Base-by-base conservation (phyloP, 2,888 invertebrate species). In the Polyommatus icarus region DNA sequence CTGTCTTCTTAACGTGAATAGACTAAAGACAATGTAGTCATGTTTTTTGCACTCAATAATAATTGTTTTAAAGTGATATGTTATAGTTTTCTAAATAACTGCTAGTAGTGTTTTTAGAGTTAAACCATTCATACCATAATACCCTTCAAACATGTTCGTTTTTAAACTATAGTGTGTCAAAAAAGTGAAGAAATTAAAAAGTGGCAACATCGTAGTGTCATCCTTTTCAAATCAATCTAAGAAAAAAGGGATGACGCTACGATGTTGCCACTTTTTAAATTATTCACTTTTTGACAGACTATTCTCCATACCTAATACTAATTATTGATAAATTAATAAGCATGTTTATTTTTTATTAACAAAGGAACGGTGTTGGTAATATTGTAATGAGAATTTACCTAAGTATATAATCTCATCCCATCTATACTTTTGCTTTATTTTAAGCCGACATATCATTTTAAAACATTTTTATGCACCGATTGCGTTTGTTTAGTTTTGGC, bases 31-130 rank as follows among this genome's bases (percentile, higher is more conserved):
- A n/a, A 7, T 20, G 61, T 61, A 61, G 61, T 24, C 61, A 61
- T 20, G 61, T 61, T 20, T n/a, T 61, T 24, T 61, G 24, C 61
- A 24, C 61, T 3, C 20, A 61, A 61, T 61, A 20, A 20, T 61
- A 20, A 20, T 24, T 61, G 61, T 61, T 61, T 61, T 61, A 61
- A 61, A 61, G 24, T 61, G 20, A 61, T 61, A 61, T 61, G 61
- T 24, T 24, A 24, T 61, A 0, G 57, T 15, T 50, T 50, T 15
- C 4, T 50, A n/a, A 50, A 15, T 10, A 12, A 12, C 20, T 4
- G 20, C 24, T 24, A 12, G 61, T 10, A 10, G 24, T 20, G 20
- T 61, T 24, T 24, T 61, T 12, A 1, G 3, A 24, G 10, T 61
- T 61, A 7, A 61, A 3, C 6, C 2, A 20, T 61, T 24, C 61